Evolutionary conservation across 2,888 invertebrate genomes (phyloP), one percentile per base, ranked within the genome.

Genomic region (Rugalucina vietnamica): DNA sequence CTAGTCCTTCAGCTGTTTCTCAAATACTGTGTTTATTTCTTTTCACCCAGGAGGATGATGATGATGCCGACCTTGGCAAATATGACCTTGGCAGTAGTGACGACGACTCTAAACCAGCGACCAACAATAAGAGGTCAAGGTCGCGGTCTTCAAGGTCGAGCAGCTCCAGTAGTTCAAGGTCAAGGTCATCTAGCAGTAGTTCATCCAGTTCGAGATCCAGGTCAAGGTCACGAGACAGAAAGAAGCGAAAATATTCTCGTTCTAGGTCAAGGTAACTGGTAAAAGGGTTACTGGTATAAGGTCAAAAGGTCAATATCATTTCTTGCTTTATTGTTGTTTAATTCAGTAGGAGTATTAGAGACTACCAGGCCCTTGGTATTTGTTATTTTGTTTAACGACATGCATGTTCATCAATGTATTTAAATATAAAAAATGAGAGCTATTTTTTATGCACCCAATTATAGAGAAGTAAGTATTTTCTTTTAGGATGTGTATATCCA

Each of bases 31-130:
- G 75, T 57, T 74, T 57, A 79, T 54, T 24, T 37, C 32, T 43
- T 21, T n/a, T n/a, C n/a, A n/a, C n/a, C n/a, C 54, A 89, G 73
- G 90, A 89, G 37, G 91, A 90, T 73, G 91, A 91, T 71, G 92
- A 89, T 34, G 90, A 96, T 50, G 94, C 89, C 36, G 97, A 97
- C 94, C 95, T 97, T 72, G 97, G 97, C 34, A 97, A 97, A 94
- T 97, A 97, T 94, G 97, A 97, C 93, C 95, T 97, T 65, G 95
- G 94, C 76, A 97, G 97, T 96, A 97, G 97, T 83, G 97, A 96
- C 84, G 96, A 89, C n/a, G 88, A 87, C 27, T 79, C 85, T 39
- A 85, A 82, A 76, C 54, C 76, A 50, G 65, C 72, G 21, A 82
- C 65, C 49, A 84, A 73, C 27, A 80, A 60, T 43, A 84, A 85